Conservation (phyloP, 2,888 invertebrate species). For the Sarcophaga subvicina region DNA sequence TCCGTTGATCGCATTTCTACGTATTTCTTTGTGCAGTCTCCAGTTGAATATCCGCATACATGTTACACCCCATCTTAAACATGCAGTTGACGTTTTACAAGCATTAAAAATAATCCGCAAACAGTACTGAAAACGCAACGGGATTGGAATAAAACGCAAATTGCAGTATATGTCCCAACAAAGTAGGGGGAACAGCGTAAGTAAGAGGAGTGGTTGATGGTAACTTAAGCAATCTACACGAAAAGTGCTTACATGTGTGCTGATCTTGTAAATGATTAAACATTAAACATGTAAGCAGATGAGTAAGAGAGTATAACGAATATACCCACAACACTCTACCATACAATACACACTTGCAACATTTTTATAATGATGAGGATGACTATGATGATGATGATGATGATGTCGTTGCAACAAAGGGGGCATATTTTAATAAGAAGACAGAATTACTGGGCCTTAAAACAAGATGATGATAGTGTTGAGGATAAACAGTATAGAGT, state of each 20-base stretch:
- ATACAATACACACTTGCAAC: no score
- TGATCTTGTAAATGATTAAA: slow-evolving; percentile 65
- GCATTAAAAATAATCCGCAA: slow-evolving; percentile 61
- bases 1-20: not conserved
- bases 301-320: slow-evolving; percentile 23
- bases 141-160: not conserved
- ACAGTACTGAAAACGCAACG: slow-evolving; percentile 28
- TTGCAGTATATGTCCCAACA: not conserved
- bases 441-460: slow-evolving; percentile 8
- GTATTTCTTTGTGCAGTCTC: not conserved
- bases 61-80: slow-evolving; percentile 61
- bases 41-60: slow-evolving; percentile 52
- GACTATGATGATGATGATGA: not conserved
- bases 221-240: slow-evolving; percentile 45
- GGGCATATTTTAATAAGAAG: not conserved
- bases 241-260: slow-evolving; percentile 62
- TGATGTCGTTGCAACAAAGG: not conserved
- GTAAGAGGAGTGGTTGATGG: not conserved
- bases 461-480: slow-evolving; percentile 38
- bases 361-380: no score
- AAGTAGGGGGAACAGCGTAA: not conserved
- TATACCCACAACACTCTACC: no score
- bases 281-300: slow-evolving; percentile 62
- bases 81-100: slow-evolving; percentile 66
- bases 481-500: slow-evolving; percentile 25